Conservation (phyloP, 2,797 vertebrate species). For the Florisuga fusca region DNA sequence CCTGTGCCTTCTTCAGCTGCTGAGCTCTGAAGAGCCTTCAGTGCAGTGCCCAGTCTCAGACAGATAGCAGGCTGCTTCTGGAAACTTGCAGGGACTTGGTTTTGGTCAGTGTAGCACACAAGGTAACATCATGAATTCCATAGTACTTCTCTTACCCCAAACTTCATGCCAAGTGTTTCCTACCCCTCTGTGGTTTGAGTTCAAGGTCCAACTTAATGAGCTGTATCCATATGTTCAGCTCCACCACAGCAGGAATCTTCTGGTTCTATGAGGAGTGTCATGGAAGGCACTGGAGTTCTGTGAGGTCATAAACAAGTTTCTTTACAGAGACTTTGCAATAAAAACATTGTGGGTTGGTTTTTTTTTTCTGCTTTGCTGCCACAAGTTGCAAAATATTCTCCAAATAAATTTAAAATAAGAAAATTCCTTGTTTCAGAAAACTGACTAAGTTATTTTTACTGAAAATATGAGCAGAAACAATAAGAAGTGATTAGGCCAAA, state of each 20-base stretch:
- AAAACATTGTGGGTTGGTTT: not conserved
- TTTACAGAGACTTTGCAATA: not conserved
- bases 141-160: not conserved
- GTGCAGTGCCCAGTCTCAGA: not conserved
- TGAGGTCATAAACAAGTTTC: not conserved
- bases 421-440: not conserved
- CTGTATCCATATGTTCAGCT: not conserved
- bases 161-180: not conserved
- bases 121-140: accelerated
- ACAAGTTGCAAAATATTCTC: not conserved
- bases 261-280: not conserved
- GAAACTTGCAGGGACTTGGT: not conserved
- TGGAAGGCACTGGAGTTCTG: not conserved
- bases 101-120: not conserved
- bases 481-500: not conserved
- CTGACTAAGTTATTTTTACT: not conserved
- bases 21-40: not conserved
- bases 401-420: not conserved
- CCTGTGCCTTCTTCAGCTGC: not conserved
- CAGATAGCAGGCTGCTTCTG: not conserved
- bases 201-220: not conserved
- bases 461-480: not conserved
- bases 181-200: not conserved
- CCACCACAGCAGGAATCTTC: not conserved
- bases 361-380: not conserved